These are phyloP conservation scores for Psylliodes chrysocephalus DNA, from an alignment of 2,888 invertebrate genomes.

Conservation along the genomic window DNA sequence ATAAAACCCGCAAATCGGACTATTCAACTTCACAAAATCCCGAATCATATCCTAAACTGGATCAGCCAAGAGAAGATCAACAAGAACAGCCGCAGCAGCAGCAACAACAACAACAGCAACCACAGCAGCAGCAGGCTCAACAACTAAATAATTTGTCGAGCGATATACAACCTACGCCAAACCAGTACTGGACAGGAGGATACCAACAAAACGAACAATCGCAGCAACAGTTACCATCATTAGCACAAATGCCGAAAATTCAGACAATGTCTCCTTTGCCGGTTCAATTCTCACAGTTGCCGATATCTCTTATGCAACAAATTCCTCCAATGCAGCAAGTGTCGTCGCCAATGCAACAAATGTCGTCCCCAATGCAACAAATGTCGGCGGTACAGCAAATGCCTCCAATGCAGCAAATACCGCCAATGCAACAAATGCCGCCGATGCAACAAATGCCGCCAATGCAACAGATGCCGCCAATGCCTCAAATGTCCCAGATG, in stretches of 20 bases:
- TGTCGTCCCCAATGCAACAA: no score
- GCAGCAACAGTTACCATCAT: not conserved
- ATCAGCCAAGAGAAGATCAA: no score
- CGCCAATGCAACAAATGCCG: not conserved
- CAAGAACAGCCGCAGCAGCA: no score
- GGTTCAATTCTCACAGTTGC: no score
- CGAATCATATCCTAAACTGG: no score
- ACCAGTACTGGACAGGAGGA: not conserved
- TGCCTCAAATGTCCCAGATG: not conserved
- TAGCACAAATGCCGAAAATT: not conserved
- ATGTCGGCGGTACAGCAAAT: not conserved
- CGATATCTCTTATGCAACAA: no score
- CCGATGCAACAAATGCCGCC: not conserved
- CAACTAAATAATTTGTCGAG: no score
- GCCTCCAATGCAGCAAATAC: not conserved
- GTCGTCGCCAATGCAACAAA: no score
- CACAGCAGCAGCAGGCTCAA: no score
- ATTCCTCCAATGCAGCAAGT: no score
- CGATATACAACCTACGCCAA: not conserved
- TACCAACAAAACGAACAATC: not conserved
- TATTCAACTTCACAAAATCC: not conserved
- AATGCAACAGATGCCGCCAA: not conserved
- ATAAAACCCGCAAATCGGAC: constrained; percentile 5
- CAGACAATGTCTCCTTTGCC: not conserved
- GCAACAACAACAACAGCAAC: no score